phyloP scores from a whole-genome alignment of 53 echinoderm and acorn worm species.

The Antedon mediterranea region DNA sequence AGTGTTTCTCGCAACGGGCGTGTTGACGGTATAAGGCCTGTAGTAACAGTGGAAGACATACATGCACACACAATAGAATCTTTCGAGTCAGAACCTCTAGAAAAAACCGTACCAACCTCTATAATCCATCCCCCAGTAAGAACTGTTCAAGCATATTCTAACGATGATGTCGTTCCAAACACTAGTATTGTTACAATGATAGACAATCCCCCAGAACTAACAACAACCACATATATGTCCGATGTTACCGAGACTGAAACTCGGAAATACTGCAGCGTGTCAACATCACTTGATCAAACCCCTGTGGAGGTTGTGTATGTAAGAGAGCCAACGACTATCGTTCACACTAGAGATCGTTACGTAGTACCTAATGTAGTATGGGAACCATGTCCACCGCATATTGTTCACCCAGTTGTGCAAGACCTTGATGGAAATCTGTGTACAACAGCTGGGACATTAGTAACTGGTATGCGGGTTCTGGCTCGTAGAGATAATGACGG shows the following conservation, averaged over 20 bases:
- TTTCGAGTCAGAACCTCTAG: constrained; percentile 12
- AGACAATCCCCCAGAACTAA: constrained; percentile 28
- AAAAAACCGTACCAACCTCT: constrained; percentile 15
- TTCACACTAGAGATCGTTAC: background rate
- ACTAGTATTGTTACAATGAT: constrained; percentile 65
- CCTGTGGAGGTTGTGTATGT: constrained; percentile 21
- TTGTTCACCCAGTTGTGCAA: constrained; percentile 1
- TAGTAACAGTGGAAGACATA: constrained; percentile 44
- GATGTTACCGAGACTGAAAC: constrained; percentile 5
- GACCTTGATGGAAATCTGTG: constrained; percentile 2
- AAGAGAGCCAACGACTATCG: constrained; percentile 1
- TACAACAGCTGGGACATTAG: constrained; percentile 26
- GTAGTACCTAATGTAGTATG: constrained; percentile 18
- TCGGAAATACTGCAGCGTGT: constrained; percentile 67
- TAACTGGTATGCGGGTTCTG: constrained; percentile 73
- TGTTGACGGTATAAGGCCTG: constrained; percentile 51
- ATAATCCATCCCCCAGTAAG: constrained; percentile 43
- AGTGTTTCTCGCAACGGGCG: constrained; percentile 49
- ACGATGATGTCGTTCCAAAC: constrained; percentile 15
- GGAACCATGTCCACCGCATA: constrained; percentile 8
- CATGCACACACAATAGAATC: constrained; percentile 16
- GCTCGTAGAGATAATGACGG: constrained; percentile 80
- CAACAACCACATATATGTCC: constrained; percentile 12
- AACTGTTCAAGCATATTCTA: constrained; percentile 20
- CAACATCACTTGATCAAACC: constrained; percentile 60